Base-by-base conservation (phyloP, 2,797 vertebrate species). In the Pseudochaenichthys georgianus region DNA sequence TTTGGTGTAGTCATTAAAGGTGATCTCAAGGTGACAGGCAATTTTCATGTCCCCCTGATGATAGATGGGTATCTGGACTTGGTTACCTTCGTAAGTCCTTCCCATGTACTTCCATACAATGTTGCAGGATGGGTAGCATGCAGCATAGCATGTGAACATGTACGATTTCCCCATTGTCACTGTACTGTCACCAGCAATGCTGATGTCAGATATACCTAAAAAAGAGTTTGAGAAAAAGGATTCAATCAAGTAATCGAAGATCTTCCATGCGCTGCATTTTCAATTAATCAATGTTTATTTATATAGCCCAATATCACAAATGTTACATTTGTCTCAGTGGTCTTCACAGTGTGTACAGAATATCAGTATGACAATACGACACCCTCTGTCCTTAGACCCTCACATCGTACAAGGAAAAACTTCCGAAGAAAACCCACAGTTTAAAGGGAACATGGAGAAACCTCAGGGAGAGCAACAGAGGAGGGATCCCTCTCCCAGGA, bases 81-180 rank as follows among this genome's bases (percentile, higher is more conserved):
- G 11, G 54, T 77, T 45, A 0, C 85, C 85, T 0, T 3, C 0
- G 12, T 19, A 74, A 4, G 45, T 84, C 23, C 62, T 78, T 7
- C 77, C 78, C 57, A 70, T 65, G 69, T 74, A 78, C 23, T 3
- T 69, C 87, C 87, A 89, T 1, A 10, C 73, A 19, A 70, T 62
- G 12, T 6, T 54, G 58, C 85, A 87, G 34, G 65, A 34, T 1
- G 88, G 88, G 1, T 31, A 8, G 67, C 88, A 89, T 0, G 3
- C 8, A 1, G 52, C 67, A 0, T n/a, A 43, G 67, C 85, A 89
- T 1, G 34, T 28, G 51, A 73, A 89, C 0, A 2, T 3, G 42
- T 79, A 73, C 2, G 3, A 5, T 0, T 47, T 9, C 13, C 85
- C 88, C 62, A 82, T 70, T 0, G 50, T 78, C 69, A 87, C 83